These are phyloP conservation scores for Dasyprocta punctata DNA, from an alignment of 2,113 vertebrate species.

Conservation along the genomic window DNA sequence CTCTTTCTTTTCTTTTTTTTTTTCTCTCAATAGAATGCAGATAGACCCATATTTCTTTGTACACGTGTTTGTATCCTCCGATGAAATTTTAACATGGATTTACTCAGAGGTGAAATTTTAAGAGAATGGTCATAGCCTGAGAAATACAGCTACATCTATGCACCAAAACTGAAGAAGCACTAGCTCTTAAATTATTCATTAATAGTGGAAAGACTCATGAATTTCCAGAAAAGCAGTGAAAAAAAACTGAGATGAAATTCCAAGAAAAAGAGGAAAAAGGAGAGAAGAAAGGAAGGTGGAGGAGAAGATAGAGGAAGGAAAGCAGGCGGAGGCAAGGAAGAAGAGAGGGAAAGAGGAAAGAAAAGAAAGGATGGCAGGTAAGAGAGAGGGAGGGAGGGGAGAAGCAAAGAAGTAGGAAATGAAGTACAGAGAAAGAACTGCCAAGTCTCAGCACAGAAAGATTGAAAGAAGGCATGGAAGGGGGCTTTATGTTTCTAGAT, in stretches of 20 bases:
- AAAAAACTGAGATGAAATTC: not conserved
- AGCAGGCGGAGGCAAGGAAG: too few relatives aligned
- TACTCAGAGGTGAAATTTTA: not conserved
- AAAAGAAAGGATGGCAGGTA: not conserved
- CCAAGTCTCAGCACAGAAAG: not conserved
- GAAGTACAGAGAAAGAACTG: not conserved
- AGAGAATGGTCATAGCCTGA: not conserved
- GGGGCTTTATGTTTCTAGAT: not conserved
- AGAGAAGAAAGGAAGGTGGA: too few relatives aligned
- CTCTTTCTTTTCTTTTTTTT: not conserved
- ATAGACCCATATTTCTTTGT: not conserved
- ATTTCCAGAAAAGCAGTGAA: not conserved
- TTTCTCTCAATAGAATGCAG: not conserved
- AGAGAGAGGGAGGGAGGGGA: accelerated
- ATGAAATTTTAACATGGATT: not conserved
- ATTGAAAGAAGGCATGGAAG: not conserved
- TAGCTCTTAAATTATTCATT: not conserved
- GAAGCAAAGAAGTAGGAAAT: not conserved
- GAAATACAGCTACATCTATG: not conserved
- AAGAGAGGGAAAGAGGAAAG: accelerated
- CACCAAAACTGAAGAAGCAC: not conserved
- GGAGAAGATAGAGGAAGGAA: not conserved
- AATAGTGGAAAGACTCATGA: not conserved
- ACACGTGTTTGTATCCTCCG: not conserved
- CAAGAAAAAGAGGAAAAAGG: not conserved